Base-by-base conservation (phyloP, 2,797 vertebrate species). In the Psittacula derbiana region DNA sequence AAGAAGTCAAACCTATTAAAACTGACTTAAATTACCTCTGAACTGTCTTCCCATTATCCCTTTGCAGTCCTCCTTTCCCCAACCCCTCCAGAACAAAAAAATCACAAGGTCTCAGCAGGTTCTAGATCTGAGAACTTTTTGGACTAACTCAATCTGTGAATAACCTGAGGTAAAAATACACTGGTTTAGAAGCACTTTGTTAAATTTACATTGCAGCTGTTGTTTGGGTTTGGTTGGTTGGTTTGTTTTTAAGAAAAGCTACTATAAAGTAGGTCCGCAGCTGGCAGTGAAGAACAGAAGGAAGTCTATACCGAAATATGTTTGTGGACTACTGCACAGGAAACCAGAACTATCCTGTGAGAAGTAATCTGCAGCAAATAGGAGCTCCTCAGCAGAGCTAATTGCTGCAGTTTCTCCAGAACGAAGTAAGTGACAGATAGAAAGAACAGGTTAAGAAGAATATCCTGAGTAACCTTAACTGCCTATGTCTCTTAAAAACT, bases 1-100 rank as follows among this genome's bases (percentile, higher is more conserved):
- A 90, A 80, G 47, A 74, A 86, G 46, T 92, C 57, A 95, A 91
- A 89, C 10, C 67, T 64, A 13, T 50, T 88, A 67, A 64, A 88
- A 90, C 10, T 49, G 61, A 50, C 36, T 75, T 70, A 66, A 69
- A 44, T 55, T 27, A 84, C 71, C 28, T 72, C 33, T 78, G 43
- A 90, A 70, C 44, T 58, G 24, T 41, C n/a, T 57, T 84, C 38
- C 40, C 12, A 8, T 80, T 75, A 80, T 49, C 14, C 25, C 43
- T 75, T 84, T 33, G 81, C 31, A 73, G n/a, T 36, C 33, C 33
- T 33, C 33, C 15, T 58, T 16, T 36, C 33, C 23, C 16, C 10
- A 53, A 28, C 8, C 7, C 33, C 58, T 38, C 58, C 36, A 60
- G 23, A 38, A 28, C 3, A 21, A 10, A 19, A 20, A 43, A 31